These are phyloP conservation scores for Drosophila macrothrix DNA, from an alignment of 2,888 invertebrate genomes.

Conservation along the genomic window DNA sequence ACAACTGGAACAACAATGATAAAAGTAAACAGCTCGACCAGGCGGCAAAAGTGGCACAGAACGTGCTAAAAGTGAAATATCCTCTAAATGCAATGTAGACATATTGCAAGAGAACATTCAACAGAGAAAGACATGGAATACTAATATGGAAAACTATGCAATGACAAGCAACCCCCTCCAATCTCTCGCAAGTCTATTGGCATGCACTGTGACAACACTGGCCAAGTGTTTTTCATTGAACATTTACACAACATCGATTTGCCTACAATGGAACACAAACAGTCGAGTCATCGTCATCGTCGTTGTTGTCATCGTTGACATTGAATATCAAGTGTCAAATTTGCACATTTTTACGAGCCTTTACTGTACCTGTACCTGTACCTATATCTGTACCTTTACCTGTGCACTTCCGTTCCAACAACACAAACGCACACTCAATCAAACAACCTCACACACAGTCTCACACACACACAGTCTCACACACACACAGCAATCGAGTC, in stretches of 20 bases:
- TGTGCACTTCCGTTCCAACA: constrained; percentile 56
- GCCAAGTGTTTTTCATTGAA: constrained; percentile 45
- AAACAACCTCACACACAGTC: neutral
- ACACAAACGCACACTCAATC: constrained; percentile 8
- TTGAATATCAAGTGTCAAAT: constrained; percentile 68
- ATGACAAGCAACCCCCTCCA: constrained; percentile 3
- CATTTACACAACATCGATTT: constrained; percentile 35
- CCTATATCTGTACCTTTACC: constrained; percentile 19
- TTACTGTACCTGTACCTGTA: constrained; percentile 61
- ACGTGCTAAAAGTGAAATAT: constrained; percentile 64
- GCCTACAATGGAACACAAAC: constrained; percentile 11
- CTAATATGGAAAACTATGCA: constrained; percentile 29
- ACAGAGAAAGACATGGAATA: neutral
- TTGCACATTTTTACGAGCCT: constrained; percentile 62
- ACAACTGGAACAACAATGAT: constrained; percentile 38
- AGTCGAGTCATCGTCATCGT: neutral
- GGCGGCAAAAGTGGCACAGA: constrained; percentile 66
- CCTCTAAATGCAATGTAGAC: constrained; percentile 20
- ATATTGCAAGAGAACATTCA: constrained; percentile 12
- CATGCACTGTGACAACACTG: constrained; percentile 22
- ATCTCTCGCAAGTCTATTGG: neutral
- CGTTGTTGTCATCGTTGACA: constrained; percentile 53
- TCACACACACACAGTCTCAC: too few relatives aligned
- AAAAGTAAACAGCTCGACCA: constrained; percentile 68
- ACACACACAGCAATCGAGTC: constrained; percentile 2